Evolutionary conservation across 1,140 invertebrate species (phyloP), one percentile per base, ranked within the genome.

Genomic region (Diploscapter pachys): DNA sequence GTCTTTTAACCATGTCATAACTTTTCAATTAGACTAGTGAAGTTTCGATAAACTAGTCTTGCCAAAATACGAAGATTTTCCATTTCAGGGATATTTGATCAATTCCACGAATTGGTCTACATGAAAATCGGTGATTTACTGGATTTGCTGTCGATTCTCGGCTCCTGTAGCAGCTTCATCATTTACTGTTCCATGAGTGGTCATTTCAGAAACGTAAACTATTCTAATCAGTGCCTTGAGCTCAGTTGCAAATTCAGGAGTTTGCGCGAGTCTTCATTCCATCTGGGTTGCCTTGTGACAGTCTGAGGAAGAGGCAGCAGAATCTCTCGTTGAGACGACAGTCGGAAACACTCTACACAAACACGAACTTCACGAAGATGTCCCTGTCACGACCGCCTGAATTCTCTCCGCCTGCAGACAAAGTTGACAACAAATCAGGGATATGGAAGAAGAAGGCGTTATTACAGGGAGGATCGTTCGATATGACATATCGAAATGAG

Each of bases 141-240:
- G 11, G 83, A 85, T 63, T 77, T 85, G n/a, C 72, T 85, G 13
- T 83, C 82, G 4, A 64, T 85, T 5, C 84, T 77, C 66, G 77
- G 77, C 50, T 76, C 84, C 3, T 85, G 82, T 71, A 82, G 80
- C 2, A 78, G 82, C 5, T 85, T 85, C 74, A 78, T 85, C 63
- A 85, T 85, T 52, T 85, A 85, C 76, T 85, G 83, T 64, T 73
- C 76, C 13, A 85, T 85, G 83, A 82, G 80, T 76, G 82, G 76
- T 52, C 84, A 84, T 56, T 84, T 84, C 76, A 72, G 83, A 77
- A 81, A 79, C 62, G 82, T 85, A 67, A 80, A 76, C 72, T 63
- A 11, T 77, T 61, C 54, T 64, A 63, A 51, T 3, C 11, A 48
- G 52, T 52, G 55, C 48, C 59, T 69, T n/a, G 5, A 3, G 11